Conservation (phyloP, 2,888 invertebrate genomes). For the Lingula anatina region DNA sequence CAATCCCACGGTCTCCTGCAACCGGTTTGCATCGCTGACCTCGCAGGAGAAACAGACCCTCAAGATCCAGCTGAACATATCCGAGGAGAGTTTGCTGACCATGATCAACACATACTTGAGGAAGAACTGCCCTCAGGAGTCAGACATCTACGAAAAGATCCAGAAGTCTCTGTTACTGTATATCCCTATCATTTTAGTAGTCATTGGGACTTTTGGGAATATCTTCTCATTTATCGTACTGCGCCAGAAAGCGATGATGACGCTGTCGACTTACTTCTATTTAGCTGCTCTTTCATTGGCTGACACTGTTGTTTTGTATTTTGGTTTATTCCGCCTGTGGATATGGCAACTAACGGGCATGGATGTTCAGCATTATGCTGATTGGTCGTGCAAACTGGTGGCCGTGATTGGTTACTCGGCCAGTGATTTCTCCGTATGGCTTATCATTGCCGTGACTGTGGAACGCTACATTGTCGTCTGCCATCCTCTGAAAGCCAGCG, state of each 20-base stretch:
- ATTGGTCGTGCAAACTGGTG: conserved; percentile 37
- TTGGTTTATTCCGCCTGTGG: conserved; percentile 44
- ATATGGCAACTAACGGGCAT: conserved; percentile 32
- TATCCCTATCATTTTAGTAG: conserved; percentile 38
- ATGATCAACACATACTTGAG: too few species aligned
- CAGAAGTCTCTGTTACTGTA: conserved; percentile 29
- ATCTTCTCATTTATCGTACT: conserved; percentile 42
- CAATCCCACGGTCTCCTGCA: too few species aligned
- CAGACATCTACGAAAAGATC: conserved; percentile 5
- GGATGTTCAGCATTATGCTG: conserved; percentile 29
- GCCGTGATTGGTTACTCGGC: conserved; percentile 34
- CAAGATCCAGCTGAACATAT: too few species aligned
- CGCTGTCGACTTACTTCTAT: conserved; percentile 46
- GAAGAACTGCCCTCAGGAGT: neutral
- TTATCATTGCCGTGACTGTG: conserved; percentile 45
- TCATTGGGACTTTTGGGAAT: conserved; percentile 46
- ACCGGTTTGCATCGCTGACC: too few species aligned
- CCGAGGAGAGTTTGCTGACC: too few species aligned
- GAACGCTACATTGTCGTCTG: conserved; percentile 47
- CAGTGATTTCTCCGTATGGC: conserved; percentile 46
- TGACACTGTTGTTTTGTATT: conserved; percentile 42
- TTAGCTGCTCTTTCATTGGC: conserved; percentile 42
- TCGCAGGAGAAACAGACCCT: too few species aligned
- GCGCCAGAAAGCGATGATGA: conserved; percentile 37
- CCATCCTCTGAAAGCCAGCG: conserved; percentile 36